Evolutionary conservation across 2,797 vertebrate species (phyloP), one percentile per base, ranked within the genome.

Genomic region (Anguilla megastoma): DNA sequence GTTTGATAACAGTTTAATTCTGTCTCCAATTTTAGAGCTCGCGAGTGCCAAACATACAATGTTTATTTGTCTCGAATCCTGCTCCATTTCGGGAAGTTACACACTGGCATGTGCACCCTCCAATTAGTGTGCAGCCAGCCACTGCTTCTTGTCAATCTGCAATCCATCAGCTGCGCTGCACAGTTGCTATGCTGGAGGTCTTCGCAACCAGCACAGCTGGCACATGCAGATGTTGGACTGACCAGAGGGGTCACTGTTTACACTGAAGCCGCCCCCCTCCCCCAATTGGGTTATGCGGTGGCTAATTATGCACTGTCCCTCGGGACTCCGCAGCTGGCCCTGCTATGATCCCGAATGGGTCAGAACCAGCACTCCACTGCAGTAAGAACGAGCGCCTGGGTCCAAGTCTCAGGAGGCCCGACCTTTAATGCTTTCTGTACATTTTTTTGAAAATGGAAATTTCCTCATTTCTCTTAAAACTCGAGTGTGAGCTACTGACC

Each of bases 1-100:
- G 41, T 50, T 82, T 82, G 79, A 82, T 82, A 82, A 82, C 41
- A 82, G 79, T 9, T 82, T 27, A 9, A 82, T 82, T 24, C 45
- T 50, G 27, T 24, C 16, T 82, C 24, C 45, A 48, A 50, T 24
- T 79, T 79, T 79, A 18, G 33, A 12, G 50, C 21, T 48, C n/a
- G 79, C 3, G 45, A 82, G 41, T 45, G 27, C 45, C 79, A 79
- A 79, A 79, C 74, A 45, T 21, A 21, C 74, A 18, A 21, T 79
- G 33, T 45, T 79, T 79, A 79, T 79, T 79, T 79, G 16, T 74
- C 69, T 30, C 69, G 9, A 36, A 74, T 74, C 69, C 69, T 74
- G 27, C 69, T 30, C 30, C 69, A 36, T 30, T 74, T 74, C 63
- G 63, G 63, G 63, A 69, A 69, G 63, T 69, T 69, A 69, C n/a